phyloP scores from a whole-genome alignment of 2,888 invertebrate species.

The Lissonota sp. region DNA sequence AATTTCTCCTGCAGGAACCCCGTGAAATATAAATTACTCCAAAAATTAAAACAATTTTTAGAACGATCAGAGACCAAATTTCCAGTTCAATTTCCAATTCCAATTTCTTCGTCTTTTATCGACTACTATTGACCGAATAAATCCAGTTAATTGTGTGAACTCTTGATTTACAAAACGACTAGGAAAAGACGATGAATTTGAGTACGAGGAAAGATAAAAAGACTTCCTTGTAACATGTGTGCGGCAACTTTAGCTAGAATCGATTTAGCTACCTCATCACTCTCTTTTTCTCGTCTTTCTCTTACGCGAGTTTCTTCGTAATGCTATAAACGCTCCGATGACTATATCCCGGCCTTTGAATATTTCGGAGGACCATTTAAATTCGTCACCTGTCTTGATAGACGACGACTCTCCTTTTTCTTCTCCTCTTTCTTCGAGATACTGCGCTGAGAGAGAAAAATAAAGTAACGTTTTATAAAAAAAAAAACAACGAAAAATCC shows the following conservation, averaged over 20 bases:
- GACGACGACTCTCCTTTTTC: not conserved
- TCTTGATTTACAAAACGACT: conserved; percentile 19
- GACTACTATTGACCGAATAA: conserved; percentile 9
- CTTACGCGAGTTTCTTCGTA: conserved; percentile 47
- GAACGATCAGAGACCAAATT: too few relatives aligned
- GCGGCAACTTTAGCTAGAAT: conserved; percentile 38
- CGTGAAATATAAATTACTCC: too few relatives aligned
- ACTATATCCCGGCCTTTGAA: conserved; percentile 46
- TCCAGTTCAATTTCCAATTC: too few relatives aligned
- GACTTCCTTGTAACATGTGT: conserved; percentile 4
- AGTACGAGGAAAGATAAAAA: conserved; percentile 3
- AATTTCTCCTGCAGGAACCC: too few relatives aligned
- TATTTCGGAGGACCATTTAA: conserved; percentile 44
- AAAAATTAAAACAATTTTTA: too few relatives aligned
- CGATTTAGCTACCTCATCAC: conserved; percentile 35
- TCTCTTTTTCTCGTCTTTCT: conserved; percentile 18
- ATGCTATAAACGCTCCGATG: conserved; percentile 59
- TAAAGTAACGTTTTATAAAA: conserved; percentile 7
- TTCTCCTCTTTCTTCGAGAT: not conserved
- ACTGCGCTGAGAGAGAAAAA: conserved; percentile 9
- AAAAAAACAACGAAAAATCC: conserved; percentile 4
- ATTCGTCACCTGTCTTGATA: conserved; percentile 34
- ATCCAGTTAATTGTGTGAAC: not conserved
- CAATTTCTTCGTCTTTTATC: not conserved
- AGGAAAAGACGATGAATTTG: not conserved